Conservation (phyloP, 2,113 vertebrate genomes). For the Sterna hirundo region DNA sequence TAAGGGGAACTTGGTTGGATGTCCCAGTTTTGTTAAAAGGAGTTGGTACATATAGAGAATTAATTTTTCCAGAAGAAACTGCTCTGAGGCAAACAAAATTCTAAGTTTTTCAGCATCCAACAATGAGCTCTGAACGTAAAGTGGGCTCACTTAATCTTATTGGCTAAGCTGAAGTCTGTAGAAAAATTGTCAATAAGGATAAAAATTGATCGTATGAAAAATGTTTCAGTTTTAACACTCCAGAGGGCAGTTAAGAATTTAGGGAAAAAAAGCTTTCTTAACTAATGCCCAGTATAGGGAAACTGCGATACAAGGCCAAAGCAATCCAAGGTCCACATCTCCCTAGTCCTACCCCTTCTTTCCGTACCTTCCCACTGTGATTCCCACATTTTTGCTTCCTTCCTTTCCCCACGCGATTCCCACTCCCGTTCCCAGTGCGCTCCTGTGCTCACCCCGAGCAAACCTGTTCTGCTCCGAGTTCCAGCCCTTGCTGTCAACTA, state of each 20-base stretch:
- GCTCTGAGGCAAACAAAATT: neutral
- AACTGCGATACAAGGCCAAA: neutral
- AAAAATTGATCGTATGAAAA: neutral
- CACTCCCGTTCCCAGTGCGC: neutral
- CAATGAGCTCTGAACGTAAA: neutral
- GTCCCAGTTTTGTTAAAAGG: neutral
- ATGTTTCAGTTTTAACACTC: neutral
- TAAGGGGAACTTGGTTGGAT: neutral
- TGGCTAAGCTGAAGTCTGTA: neutral
- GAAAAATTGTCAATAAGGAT: neutral
- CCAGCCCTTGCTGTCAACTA: neutral
- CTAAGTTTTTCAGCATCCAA: neutral
- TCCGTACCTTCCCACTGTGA: neutral
- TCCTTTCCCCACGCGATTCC: neutral
- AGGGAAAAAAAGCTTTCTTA: neutral
- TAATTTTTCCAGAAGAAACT: neutral
- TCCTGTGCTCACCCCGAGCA: neutral
- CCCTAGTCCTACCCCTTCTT: neutral
- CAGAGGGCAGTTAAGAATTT: neutral
- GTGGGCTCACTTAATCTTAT: neutral
- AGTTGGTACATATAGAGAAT: neutral
- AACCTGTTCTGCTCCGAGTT: neutral
- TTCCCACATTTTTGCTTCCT: neutral
- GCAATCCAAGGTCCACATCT: neutral
- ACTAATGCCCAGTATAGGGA: neutral